Percentiles rank a stretch among this genome's conserved stretches.
Conservation (phyloP, 1,140 invertebrate genomes). For the Bombus vancouverensis region DNA sequence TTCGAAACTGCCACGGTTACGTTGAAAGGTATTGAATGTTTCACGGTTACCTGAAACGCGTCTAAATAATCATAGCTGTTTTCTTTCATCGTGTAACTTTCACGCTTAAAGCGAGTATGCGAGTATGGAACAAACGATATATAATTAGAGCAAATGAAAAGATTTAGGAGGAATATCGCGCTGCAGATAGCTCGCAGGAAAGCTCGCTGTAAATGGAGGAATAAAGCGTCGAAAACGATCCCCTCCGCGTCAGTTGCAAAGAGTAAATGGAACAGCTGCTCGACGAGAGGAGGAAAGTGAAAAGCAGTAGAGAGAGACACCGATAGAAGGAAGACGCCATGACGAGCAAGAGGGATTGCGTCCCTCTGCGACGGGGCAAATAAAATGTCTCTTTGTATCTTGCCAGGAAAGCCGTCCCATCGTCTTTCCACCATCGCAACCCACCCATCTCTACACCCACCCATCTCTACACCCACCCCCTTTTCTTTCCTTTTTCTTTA, state of each 20-base stretch:
- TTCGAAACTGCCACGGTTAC: neutral
- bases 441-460: neutral
- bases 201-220: conserved; percentile 9
- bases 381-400: conserved; percentile 50
- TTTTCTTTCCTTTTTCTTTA: neutral
- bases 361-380: conserved; percentile 25
- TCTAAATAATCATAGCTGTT: neutral
- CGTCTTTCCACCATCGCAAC: neutral
- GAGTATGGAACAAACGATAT: neutral
- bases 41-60: neutral
- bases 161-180: conserved; percentile 12
- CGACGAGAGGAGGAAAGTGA: neutral
- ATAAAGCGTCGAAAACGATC: conserved; percentile 28
- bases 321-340: conserved; percentile 14
- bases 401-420: conserved; percentile 11
- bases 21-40: neutral
- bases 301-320: conserved; percentile 1
- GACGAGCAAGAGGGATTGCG: conserved; percentile 32
- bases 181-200: neutral
- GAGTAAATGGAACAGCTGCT: conserved; percentile 34
- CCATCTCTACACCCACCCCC: neutral
- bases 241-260: conserved; percentile 12
- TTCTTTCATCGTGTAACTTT: neutral
- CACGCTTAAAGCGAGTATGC: neutral
- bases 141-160: conserved; percentile 48